Base-by-base conservation (phyloP, 2,888 invertebrate genomes). In the Sympetrum striolatum region DNA sequence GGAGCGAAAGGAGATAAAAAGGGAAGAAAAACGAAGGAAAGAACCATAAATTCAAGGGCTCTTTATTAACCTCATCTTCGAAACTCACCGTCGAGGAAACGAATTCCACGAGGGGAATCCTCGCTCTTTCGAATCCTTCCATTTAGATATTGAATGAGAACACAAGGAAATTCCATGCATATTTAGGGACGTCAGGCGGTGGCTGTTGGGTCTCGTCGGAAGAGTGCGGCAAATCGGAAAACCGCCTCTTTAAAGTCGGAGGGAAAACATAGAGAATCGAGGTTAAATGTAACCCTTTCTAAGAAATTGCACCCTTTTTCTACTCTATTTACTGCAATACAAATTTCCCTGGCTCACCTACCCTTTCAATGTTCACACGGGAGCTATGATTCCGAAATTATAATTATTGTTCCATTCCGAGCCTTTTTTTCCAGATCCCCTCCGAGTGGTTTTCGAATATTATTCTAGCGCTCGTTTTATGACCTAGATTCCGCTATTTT, bases 11-110 rank as follows among this genome's bases (percentile, higher is more conserved):
- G 60, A 60, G 25, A 58, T 22, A 18, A 25, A 10, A 82, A 18
- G 31, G 35, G 35, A 31, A 35, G 5, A 18, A 10, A 37, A 58
- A 82, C 3, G 60, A n/a, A 60, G 35, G 12, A 37, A 86, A 60
- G 60, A n/a, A n/a, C 64, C 39, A 86, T 64, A 86, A 64, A 86
- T 86, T 60, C 86, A 37, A 25, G 60, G 60, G 37, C 60, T 82
- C 86, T 86, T 86, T 86, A 86, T 86, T 86, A 86, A 60, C 86
- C 39, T 86, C 86, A 86, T 86, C 86, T 86, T 86, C 0, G 39
- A 37, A 64, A 37, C 60, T 86, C 82, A 2, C 60, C 86, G 58
- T 37, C 37, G 58, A 53, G 44, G 39, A n/a, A 44, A 31, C 82
- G 82, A 44, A 82, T 58, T 82, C 82, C 82, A 35, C 1, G 18